Evolutionary conservation across 2,113 vertebrate species (phyloP).

Genomic region (Hiodon tergisus): DNA sequence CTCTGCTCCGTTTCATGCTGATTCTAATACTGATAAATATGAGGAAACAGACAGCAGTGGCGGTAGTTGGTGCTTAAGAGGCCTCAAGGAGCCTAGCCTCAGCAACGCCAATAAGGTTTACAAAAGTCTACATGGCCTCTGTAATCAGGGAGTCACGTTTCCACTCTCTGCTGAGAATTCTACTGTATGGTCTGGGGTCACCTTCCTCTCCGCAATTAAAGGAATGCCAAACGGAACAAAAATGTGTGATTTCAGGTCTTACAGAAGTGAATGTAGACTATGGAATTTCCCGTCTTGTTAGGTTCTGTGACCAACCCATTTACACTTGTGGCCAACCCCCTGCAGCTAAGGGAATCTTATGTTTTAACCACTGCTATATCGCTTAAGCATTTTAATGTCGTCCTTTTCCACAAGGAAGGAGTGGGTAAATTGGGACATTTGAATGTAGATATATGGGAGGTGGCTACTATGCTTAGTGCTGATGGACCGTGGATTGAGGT

Average conservation of each 20-base stretch:
- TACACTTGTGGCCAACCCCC: no score
- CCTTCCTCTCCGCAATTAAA: neutral
- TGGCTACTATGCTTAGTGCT: no score
- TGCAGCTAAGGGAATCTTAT: no score
- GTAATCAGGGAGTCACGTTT: neutral
- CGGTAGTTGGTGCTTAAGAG: neutral
- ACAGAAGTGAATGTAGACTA: neutral
- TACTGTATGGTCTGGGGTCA: neutral
- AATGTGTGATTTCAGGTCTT: neutral
- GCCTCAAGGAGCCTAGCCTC: neutral
- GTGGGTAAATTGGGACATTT: no score
- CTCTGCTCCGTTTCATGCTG: constrained; percentile 10
- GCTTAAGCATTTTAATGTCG: no score
- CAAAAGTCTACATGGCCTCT: neutral
- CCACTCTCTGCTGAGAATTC: neutral
- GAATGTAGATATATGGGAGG: no score
- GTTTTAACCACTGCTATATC: no score
- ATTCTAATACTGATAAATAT: neutral
- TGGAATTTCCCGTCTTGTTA: no score
- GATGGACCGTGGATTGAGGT: no score
- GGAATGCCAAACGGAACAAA: neutral
- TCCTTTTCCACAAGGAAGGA: no score
- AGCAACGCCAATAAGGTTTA: neutral
- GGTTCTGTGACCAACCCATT: no score
- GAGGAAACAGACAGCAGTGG: neutral